Base-by-base conservation (phyloP, 2,888 invertebrate genomes). In the Xanthorhoe spadicearia region DNA sequence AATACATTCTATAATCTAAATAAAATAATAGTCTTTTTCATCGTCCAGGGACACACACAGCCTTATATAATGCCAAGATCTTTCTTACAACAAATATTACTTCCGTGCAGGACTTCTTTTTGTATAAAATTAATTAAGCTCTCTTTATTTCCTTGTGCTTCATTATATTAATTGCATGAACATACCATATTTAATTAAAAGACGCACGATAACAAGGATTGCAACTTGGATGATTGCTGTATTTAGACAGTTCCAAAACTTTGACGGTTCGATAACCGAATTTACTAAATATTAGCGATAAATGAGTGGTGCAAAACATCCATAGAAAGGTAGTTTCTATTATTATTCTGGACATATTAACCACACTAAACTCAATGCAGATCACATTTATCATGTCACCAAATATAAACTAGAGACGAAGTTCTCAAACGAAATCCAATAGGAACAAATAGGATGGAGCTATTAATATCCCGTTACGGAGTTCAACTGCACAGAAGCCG, bases 391-490 rank as follows among this genome's bases (percentile, higher is more conserved):
- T 10, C 13, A 13, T 4, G 23, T 46, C 43, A 23, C 28, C 15
- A n/a, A 55, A 50, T 28, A 18, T 6, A 35, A 62, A 38, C 57
- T 49, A 53, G 18, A 63, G 38, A 62, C 48, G 53, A 57, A 50
- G 55, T 56, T 56, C 60, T 51, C 38, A 67, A 63, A 63, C 63
- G 63, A 53, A 60, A 57, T 61, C 61, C 54, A 64, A 68, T 61
- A 64, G 50, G 61, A 68, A 67, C 60, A 60, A 61, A 64, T 68
- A 64, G 67, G 61, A 61, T 50, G 13, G 43, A 23, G 61, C 64
- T 68, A 64, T 68, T 68, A 68, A 68, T 68, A 68, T 61, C 60
- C 64, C 68, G 57, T 64, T 68, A 64, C 59, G 52, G 55, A 56
- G 63, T 61, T 62, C 55, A 61, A 57, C 66, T 54, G 48, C 59